Evolutionary conservation across 2,113 vertebrate genomes (phyloP).

Genomic region (Corythaeola cristata): DNA sequence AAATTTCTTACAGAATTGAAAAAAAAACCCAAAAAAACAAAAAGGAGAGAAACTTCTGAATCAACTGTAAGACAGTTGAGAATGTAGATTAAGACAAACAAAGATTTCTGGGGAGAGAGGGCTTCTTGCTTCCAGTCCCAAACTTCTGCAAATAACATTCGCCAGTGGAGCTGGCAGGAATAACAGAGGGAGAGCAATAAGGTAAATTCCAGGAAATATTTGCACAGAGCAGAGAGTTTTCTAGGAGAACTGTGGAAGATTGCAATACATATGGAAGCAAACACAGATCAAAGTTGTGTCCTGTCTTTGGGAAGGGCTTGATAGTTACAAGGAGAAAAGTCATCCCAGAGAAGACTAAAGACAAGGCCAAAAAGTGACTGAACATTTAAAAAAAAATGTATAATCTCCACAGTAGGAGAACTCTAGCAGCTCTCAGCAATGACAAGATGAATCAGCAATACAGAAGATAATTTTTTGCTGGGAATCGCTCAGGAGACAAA

Average conservation of each 20-base stretch:
- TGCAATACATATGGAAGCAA: not conserved
- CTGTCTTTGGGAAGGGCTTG: not conserved
- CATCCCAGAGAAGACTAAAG: not conserved
- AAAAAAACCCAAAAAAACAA: not conserved
- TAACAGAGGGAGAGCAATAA: not conserved
- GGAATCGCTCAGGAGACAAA: not conserved
- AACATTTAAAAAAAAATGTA: not conserved
- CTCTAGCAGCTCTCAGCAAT: not conserved
- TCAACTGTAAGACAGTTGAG: not conserved
- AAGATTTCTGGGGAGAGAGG: not conserved
- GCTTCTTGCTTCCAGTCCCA: not conserved
- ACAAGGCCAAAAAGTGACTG: not conserved
- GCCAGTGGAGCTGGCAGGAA: not conserved
- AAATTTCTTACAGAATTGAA: not conserved
- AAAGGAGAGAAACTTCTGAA: not conserved
- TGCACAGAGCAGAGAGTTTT: not conserved
- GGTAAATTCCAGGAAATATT: not conserved
- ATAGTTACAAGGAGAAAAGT: not conserved
- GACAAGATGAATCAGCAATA: not conserved
- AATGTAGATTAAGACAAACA: not conserved
- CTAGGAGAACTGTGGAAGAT: not conserved
- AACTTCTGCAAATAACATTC: not conserved
- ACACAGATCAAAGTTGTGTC: not conserved
- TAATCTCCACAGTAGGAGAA: not conserved
- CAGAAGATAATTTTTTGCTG: not conserved